Base-by-base conservation (phyloP, 2,113 vertebrate species). In the Apodemus speciosus region DNA sequence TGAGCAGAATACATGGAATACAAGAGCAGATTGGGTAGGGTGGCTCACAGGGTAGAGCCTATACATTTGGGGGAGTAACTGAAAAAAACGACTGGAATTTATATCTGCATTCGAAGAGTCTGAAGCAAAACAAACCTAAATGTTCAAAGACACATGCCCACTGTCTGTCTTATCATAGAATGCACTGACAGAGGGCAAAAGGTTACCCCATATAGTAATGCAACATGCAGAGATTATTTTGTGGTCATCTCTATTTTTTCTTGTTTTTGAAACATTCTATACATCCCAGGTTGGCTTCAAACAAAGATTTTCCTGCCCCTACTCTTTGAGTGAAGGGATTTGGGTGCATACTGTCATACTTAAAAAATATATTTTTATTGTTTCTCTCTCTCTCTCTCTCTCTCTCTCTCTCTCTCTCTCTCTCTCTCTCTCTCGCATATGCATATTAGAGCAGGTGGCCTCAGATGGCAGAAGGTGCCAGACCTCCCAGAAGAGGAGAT, bases 1-100 rank as follows among this genome's bases (percentile, higher is more conserved):
- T 95, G 97, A 95, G 92, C 96, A 95, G 71, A 90, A 97, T 94
- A 88, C 58, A 71, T 2, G 76, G 94, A 98, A 89, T 93, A 96
- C 96, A 97, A 97, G 6, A 40, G 95, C 83, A 64, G 85, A 89
- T 64, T 87, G 40, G 89, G 53, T 58, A 73, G 94, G 84, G 60
- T 2, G 92, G 81, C 80, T 66, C 81, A 93, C 90, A 64, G 76
- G 84, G 96, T 38, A 92, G 40, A 87, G 77, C 0, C 76, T 92
- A n/a, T 68, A 32, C 84, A 87, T 88, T 43, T 60, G 32, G 81
- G 32, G 92, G 92, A 88, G 72, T 81, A 89, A 89, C 20, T 93
- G 25, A 72, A 69, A 87, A 13, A 64, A 1, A 6, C 40, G 18
- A 79, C 85, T 81, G 69, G 71, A 72, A 95, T 85, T 85, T 95